Base-by-base conservation (phyloP, 1,140 invertebrate genomes). In the Heliconius melpomene region DNA sequence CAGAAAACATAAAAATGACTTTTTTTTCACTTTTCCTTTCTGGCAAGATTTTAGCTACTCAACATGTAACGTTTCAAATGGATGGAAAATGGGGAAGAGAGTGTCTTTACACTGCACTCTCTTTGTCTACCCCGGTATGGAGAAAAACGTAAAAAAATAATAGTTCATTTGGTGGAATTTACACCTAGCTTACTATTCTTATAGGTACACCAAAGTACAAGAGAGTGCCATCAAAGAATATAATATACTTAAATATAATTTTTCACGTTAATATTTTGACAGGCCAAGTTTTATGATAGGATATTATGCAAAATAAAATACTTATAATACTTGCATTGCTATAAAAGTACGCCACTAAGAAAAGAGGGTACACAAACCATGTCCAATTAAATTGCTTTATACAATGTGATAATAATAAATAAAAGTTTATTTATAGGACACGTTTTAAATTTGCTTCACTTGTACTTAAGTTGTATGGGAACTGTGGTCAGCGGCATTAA, bases 391-490 rank as follows among this genome's bases (percentile, higher is more conserved):
- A 92, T 90, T 84, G 88, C 88, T 86, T 82, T 83, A 88, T 86
- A 90, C 88, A 88, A 84, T 88, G 85, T 83, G 80, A 86, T 78
- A 85, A 89, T 88, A 87, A 89, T 87, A 87, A 90, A 88, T 87
- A 88, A 89, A 86, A 85, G 75, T 87, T 91, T 89, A 90, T 93
- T 92, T 93, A 92, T 93, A 87, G 86, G 84, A 75, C 88, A 84
- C 86, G 90, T 93, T 89, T 91, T 93, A 92, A 91, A 93, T 93
- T 89, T 90, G 87, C 89, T 92, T 93, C 92, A 29, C 60, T 66
- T 66, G 60, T 66, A 23, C 54, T 57, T 57, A 13, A 29, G 23
- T 29, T 66, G 60, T 93, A 93, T 93, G 90, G 91, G 91, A 92
- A 92, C 87, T 91, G 90, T 80, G 91, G 91, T 91, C 82, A 83